Evolutionary conservation across 2,888 invertebrate species (phyloP).

Genomic region (Incurvaria masculella): DNA sequence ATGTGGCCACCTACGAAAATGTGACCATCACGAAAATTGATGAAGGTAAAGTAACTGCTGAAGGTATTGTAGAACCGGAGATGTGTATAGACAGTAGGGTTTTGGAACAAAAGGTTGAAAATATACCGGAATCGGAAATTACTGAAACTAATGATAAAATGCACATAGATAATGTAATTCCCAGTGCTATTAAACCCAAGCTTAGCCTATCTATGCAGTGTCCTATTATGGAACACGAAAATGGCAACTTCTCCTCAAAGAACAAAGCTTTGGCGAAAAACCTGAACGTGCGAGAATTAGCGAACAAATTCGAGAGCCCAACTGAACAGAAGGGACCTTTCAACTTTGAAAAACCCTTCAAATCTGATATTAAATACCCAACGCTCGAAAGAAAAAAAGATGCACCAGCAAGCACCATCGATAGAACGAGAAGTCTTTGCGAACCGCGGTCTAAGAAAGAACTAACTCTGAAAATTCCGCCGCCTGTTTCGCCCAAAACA

Average conservation of each 20-base stretch:
- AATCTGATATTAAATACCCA: slow-evolving; percentile 39
- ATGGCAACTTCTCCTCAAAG: slow-evolving; percentile 33
- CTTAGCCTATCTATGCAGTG: not conserved
- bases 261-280: slow-evolving; percentile 21
- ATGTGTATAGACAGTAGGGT: slow-evolving; percentile 12
- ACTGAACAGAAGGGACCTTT: slow-evolving; percentile 57
- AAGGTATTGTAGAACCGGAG: slow-evolving; percentile 14
- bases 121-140: slow-evolving; percentile 14
- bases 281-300: slow-evolving; percentile 60
- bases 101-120: slow-evolving; percentile 21
- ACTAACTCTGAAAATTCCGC: slow-evolving; percentile 38
- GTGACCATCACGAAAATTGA: slow-evolving; percentile 30
- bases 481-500: slow-evolving; percentile 59
- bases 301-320: slow-evolving; percentile 63
- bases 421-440: slow-evolving; percentile 16
- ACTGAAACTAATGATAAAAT: slow-evolving; percentile 13
- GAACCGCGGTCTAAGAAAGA: slow-evolving; percentile 28
- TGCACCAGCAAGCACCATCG: slow-evolving; percentile 19
- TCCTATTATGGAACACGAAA: slow-evolving; percentile 28
- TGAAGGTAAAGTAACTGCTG: slow-evolving; percentile 23
- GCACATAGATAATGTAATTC: not conserved
- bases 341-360: slow-evolving; percentile 48
- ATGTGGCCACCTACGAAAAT: slow-evolving; percentile 36
- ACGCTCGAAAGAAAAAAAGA: slow-evolving; percentile 34
- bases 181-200: not conserved